Base-by-base conservation (phyloP, 2,113 vertebrate genomes). In the Serilophus lunatus region DNA sequence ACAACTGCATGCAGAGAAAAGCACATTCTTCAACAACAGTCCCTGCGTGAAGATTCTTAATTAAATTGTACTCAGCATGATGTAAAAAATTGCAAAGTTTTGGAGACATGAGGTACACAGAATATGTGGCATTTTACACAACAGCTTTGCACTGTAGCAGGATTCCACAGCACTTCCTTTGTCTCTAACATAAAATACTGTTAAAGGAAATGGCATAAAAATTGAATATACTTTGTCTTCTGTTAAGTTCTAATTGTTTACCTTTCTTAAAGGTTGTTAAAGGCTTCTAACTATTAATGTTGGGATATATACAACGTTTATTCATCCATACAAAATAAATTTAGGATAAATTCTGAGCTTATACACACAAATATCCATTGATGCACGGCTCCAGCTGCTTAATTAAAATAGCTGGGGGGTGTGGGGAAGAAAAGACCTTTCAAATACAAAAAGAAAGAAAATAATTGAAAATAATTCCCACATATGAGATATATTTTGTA, bases 21-120 rank as follows among this genome's bases (percentile, higher is more conserved):
- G 53, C 76, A 76, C 57, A 10, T 36, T 54, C 65, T 82, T 63
- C 86, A 36, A 90, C 45, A 93, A 76, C 70, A 72, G 47, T 36
- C 61, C 42, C 38, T 44, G 69, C 56, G 68, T 82, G 59, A 86
- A 86, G 36, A 44, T 77, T 61, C 83, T 81, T 95, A 90, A 96
- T 95, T 93, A 93, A 93, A 92, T 91, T 85, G 76, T 84, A 83
- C 84, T 78, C 92, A 70, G 74, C 49, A 19, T 79, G 69, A 53
- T 78, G 56, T 80, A 94, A 86, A 94, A 95, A 90, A 76, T 66
- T 79, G 60, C 50, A 87, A 85, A 66, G 42, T 81, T 90, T 93
- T 50, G 47, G 64, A 92, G 63, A 42, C 22, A 81, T 24, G 33
- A 61, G 26, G 49, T 72, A 45, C 38, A 61, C 0, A 0, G 14